Evolutionary conservation across 2,797 vertebrate genomes (phyloP).

Genomic region (Steatocranus sp.): DNA sequence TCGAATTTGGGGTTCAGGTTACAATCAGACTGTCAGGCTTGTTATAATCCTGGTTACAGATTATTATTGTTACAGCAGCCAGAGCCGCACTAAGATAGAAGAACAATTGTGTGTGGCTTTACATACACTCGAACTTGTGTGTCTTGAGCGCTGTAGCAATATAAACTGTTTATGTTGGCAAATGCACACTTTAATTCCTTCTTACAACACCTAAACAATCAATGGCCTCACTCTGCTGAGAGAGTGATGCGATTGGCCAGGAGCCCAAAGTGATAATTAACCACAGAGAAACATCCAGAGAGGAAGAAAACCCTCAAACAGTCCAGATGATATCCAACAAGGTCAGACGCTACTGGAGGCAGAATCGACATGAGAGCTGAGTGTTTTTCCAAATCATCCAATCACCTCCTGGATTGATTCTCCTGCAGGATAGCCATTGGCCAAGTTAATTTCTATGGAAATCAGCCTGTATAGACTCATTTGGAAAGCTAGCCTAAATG

Average conservation of each 20-base stretch:
- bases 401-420: neutral
- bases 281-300: neutral
- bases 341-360: neutral
- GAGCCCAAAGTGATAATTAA: neutral
- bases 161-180: neutral
- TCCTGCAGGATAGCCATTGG: neutral
- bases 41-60: neutral
- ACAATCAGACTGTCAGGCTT: neutral
- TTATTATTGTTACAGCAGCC: neutral
- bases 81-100: rapidly evolving
- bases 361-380: neutral
- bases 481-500: neutral
- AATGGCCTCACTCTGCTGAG: neutral
- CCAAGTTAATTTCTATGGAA: neutral
- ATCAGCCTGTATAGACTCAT: neutral
- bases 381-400: neutral
- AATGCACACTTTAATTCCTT: slow-evolving; percentile 1
- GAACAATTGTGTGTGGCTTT: neutral
- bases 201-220: slow-evolving; percentile 5
- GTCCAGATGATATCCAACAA: neutral
- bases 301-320: neutral
- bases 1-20: neutral
- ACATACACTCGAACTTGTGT: neutral
- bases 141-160: rapidly evolving
- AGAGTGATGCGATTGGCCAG: neutral